Conservation (phyloP, 2,888 invertebrate genomes). For the Poecilus cupreus region DNA sequence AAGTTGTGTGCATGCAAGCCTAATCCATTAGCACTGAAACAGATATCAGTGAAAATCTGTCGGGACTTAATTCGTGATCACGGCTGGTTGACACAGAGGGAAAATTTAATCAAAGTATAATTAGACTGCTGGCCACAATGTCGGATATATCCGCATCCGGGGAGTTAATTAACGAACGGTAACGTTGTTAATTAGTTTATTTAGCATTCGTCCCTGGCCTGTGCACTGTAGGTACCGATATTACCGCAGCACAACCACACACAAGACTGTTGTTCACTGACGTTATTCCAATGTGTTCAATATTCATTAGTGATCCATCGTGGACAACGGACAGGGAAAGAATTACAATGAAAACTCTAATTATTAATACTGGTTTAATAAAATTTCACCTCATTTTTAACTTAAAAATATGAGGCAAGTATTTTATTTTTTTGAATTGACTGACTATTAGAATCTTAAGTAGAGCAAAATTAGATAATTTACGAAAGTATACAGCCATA, state of each 20-base stretch:
- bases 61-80: constrained; percentile 21
- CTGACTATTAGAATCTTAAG: no score
- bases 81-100: constrained; percentile 31
- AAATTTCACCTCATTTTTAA: no score
- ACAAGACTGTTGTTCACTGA: background rate
- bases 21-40: background rate
- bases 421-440: no score
- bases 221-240: background rate
- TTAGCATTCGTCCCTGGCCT: constrained; percentile 22
- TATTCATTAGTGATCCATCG: background rate
- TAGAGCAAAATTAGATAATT: no score
- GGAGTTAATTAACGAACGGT: constrained; percentile 47
- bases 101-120: constrained; percentile 50
- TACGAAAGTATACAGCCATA: no score
- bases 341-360: background rate
- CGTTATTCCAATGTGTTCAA: background rate
- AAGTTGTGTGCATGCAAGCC: background rate
- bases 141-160: constrained; percentile 10
- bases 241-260: background rate
- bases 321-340: background rate
- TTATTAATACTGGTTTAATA: background rate
- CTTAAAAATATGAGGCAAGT: no score
- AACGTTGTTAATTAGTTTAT: constrained; percentile 45
- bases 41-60: constrained; percentile 7
- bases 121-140: constrained; percentile 40